A percentile compares a stretch with the other conserved stretches of the same genome.
Conservation (phyloP, 2,888 invertebrate genomes). For the Tiphia femorata region DNA sequence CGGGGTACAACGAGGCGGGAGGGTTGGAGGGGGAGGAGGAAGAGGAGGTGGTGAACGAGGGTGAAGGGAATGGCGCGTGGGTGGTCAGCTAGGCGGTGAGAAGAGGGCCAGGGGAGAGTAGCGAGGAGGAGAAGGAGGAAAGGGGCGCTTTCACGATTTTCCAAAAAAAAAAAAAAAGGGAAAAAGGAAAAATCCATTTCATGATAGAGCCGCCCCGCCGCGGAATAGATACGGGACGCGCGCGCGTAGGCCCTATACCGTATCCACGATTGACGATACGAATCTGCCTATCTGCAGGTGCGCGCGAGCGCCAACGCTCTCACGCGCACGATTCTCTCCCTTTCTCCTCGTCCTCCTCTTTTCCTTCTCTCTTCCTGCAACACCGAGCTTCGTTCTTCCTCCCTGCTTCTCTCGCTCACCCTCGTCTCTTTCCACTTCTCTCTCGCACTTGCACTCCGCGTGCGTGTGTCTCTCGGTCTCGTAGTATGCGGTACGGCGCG, state of each 20-base stretch:
- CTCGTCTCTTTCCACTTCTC: background rate
- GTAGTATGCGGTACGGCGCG: too few species aligned
- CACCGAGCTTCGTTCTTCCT: background rate
- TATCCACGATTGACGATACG: constrained; percentile 52
- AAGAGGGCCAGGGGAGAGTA: background rate
- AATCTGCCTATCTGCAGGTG: constrained; percentile 53
- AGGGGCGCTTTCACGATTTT: constrained; percentile 44
- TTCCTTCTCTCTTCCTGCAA: background rate
- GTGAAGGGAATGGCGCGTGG: background rate
- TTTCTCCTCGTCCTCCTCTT: background rate
- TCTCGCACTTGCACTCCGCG: constrained; percentile 1
- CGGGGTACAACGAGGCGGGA: background rate
- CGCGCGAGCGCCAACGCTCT: constrained; percentile 21
- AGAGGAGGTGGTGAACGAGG: background rate
- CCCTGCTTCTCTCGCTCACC: background rate
- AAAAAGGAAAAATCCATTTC: constrained; percentile 54
- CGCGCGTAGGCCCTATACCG: constrained; percentile 39
- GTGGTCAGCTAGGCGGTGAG: background rate
- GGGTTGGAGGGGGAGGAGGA: background rate
- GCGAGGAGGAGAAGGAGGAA: background rate
- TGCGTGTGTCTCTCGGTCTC: too few species aligned
- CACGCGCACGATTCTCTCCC: too few species aligned
- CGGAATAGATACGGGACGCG: constrained; percentile 50
- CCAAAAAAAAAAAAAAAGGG: too few species aligned
- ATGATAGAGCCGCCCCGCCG: constrained; percentile 50